Conservation (phyloP, 2,888 invertebrate genomes). For the Cephalotes varians region DNA sequence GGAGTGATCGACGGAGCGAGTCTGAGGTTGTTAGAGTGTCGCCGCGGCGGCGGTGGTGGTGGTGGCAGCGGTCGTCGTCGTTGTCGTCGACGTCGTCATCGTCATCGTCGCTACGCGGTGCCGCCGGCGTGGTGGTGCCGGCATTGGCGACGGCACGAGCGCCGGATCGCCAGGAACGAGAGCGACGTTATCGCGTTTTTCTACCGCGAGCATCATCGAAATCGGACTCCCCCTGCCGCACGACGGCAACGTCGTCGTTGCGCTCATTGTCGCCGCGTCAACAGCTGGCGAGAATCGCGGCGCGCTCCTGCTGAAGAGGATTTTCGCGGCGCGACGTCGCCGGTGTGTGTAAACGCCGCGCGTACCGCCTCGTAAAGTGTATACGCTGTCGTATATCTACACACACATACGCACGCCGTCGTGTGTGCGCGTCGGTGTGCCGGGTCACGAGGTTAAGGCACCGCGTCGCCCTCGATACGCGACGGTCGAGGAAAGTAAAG, state of each 20-base stretch:
- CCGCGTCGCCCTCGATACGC: slow-evolving; percentile 67
- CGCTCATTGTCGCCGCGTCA: not conserved
- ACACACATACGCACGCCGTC: not conserved
- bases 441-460: slow-evolving; percentile 71
- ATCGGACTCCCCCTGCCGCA: slow-evolving; percentile 32
- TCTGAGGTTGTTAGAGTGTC: slow-evolving; percentile 70
- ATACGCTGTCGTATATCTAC: not conserved
- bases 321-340: slow-evolving; percentile 38
- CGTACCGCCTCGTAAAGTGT: not conserved
- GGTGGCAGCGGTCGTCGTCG: slow-evolving; percentile 11
- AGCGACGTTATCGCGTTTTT: slow-evolving; percentile 62
- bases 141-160: slow-evolving; percentile 76
- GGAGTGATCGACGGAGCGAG: slow-evolving; percentile 72
- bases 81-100: slow-evolving; percentile 39
- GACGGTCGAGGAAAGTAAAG: slow-evolving; percentile 63
- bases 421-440: slow-evolving; percentile 45
- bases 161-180: slow-evolving; percentile 70
- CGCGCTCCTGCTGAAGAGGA: slow-evolving; percentile 21
- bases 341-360: slow-evolving; percentile 8
- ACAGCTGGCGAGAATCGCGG: slow-evolving; percentile 36
- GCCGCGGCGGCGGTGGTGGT: slow-evolving; percentile 64
- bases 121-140: slow-evolving; percentile 74
- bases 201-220: slow-evolving; percentile 22
- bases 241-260: not conserved
- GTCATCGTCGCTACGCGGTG: slow-evolving; percentile 65